A percentile compares a stretch with the other conserved stretches of the same genome.
Conservation (phyloP, 2,888 invertebrate species). For the Suillia variegata region DNA sequence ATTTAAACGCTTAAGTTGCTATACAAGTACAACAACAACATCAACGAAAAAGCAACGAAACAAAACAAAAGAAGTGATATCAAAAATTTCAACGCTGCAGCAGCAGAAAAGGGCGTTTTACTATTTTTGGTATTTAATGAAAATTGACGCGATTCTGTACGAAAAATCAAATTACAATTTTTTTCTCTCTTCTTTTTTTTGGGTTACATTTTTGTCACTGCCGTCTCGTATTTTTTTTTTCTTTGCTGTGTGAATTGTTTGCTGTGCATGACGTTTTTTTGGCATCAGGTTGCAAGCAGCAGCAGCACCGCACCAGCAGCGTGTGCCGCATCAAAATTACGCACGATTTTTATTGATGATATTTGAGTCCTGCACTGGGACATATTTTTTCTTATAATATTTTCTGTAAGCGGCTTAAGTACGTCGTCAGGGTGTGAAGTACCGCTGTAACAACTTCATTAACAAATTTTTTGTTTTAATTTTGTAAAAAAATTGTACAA, state of each 20-base stretch:
- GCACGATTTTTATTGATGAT: conserved; percentile 27
- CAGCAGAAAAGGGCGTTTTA: neutral
- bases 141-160: neutral
- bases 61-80: too few relatives aligned
- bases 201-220: too few relatives aligned
- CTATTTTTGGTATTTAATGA: neutral
- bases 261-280: neutral
- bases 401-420: conserved; percentile 45
- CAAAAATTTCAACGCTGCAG: too few relatives aligned
- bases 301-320: conserved; percentile 20
- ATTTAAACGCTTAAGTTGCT: conserved; percentile 23
- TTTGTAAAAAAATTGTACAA: neutral
- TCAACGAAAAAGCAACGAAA: too few relatives aligned
- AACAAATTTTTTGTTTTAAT: neutral
- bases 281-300: conserved; percentile 34
- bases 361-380: conserved; percentile 31
- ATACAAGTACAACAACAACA: too few relatives aligned
- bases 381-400: neutral
- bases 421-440: conserved; percentile 29
- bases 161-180: conserved; percentile 1
- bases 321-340: neutral
- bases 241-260: neutral
- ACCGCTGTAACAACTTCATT: conserved; percentile 20
- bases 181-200: neutral
- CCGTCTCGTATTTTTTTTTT: too few relatives aligned